phyloP scores from a whole-genome alignment of 2,888 invertebrate genomes.

The Encarsia formosa region DNA sequence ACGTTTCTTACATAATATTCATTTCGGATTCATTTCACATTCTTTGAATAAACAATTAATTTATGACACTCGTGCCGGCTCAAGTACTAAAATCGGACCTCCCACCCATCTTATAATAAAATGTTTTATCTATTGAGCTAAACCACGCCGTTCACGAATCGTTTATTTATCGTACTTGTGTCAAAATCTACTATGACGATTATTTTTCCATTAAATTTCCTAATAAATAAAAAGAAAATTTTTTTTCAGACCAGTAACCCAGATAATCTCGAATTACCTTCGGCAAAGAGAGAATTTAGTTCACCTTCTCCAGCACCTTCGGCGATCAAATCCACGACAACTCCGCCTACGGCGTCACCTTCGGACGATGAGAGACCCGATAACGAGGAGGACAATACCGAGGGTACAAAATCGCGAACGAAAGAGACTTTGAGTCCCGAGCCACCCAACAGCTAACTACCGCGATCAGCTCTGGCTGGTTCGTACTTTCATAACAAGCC shows the following conservation, averaged over 20 bases:
- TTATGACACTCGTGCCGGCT: too few species aligned
- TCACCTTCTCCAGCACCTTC: background rate
- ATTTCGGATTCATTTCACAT: too few species aligned
- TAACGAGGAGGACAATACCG: slow-evolving; percentile 4
- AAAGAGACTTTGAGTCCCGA: slow-evolving; percentile 16
- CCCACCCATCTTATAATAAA: too few species aligned
- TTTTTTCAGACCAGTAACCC: slow-evolving; percentile 5
- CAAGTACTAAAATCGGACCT: too few species aligned
- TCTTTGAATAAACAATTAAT: too few species aligned
- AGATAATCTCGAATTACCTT: slow-evolving; percentile 1
- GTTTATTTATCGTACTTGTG: too few species aligned
- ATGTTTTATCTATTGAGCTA: too few species aligned
- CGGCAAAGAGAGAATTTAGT: slow-evolving; percentile 2
- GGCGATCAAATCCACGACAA: background rate
- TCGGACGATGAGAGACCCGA: slow-evolving; percentile 9
- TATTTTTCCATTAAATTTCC: too few species aligned
- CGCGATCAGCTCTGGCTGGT: background rate
- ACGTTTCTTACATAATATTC: too few species aligned
- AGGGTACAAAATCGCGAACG: background rate
- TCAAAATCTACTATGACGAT: too few species aligned
- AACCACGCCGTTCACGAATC: too few species aligned
- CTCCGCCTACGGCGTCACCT: background rate
- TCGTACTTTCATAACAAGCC: slow-evolving; percentile 3
- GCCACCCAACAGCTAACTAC: slow-evolving; percentile 27
- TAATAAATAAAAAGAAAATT: too few species aligned